Evolutionary conservation across 2,113 vertebrate genomes (phyloP).

Genomic region (Serinus canaria): DNA sequence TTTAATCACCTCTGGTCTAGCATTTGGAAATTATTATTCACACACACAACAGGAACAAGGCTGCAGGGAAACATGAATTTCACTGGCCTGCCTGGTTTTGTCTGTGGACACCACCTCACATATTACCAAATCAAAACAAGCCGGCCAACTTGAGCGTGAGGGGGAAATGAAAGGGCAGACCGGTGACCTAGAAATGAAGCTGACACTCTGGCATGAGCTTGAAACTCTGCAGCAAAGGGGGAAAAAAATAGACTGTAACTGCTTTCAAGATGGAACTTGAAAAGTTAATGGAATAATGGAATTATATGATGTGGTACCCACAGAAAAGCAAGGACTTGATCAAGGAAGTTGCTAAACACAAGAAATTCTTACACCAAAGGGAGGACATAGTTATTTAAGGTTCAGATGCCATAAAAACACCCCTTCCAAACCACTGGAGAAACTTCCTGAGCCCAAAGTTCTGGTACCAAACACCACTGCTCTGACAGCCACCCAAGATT

Average conservation of each 20-base stretch:
- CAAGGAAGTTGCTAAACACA: background rate
- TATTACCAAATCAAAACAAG: constrained; percentile 60
- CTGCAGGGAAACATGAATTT: constrained; percentile 36
- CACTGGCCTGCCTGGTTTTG: constrained; percentile 43
- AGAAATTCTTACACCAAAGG: background rate
- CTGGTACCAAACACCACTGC: background rate
- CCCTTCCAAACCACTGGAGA: background rate
- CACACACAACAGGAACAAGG: constrained; percentile 2
- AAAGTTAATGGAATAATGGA: constrained; percentile 5
- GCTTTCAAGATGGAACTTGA: background rate
- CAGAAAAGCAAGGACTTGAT: background rate
- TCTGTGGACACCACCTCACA: constrained; percentile 42
- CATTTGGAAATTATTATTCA: constrained; percentile 52
- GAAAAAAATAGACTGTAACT: background rate
- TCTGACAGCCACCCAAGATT: background rate
- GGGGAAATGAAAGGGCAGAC: constrained; percentile 56
- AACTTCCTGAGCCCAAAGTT: background rate
- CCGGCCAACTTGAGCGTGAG: background rate
- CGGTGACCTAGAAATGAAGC: constrained; percentile 48
- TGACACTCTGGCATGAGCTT: background rate
- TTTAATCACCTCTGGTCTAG: constrained; percentile 4
- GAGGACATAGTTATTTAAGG: background rate
- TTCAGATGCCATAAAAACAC: background rate
- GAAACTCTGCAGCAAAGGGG: background rate
- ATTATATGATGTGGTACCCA: background rate